Conservation (phyloP, 1,140 invertebrate species). For the Pachyrhynchus sulphureomaculatus region DNA sequence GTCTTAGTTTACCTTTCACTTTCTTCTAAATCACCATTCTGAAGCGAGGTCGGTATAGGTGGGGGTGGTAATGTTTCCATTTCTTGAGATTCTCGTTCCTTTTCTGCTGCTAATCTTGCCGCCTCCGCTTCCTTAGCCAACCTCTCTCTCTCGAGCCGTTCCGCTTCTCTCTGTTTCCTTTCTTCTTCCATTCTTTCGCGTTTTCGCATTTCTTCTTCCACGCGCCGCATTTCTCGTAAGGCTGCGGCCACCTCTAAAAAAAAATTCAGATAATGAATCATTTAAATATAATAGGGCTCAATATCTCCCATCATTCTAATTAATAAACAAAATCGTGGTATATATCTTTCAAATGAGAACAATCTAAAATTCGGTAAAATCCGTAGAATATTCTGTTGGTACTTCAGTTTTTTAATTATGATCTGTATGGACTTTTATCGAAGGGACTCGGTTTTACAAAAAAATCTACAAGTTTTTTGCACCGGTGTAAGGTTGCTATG, state of each 20-base stretch:
- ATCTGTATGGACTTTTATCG: too few species aligned
- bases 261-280: background rate
- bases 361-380: too few species aligned
- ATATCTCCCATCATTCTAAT: too few species aligned
- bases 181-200: constrained; percentile 66
- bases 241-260: constrained; percentile 72
- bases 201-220: constrained; percentile 87
- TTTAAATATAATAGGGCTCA: too few species aligned
- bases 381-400: too few species aligned
- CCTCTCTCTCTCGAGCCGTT: constrained; percentile 42
- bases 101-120: constrained; percentile 14
- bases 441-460: too few species aligned
- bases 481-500: too few species aligned
- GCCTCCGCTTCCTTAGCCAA: constrained; percentile 50
- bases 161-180: constrained; percentile 52
- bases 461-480: too few species aligned
- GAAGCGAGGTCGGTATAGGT: constrained; percentile 16
- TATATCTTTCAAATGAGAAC: too few species aligned
- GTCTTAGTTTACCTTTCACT: constrained; percentile 59
- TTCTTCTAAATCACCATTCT: constrained; percentile 51
- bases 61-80: constrained; percentile 36
- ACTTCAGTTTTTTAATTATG: too few species aligned
- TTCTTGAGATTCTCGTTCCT: constrained; percentile 42
- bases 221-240: constrained; percentile 83
- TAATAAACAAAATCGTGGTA: too few species aligned